Conservation (phyloP, 2,888 invertebrate genomes). For the Sphaeridia pumilis region DNA sequence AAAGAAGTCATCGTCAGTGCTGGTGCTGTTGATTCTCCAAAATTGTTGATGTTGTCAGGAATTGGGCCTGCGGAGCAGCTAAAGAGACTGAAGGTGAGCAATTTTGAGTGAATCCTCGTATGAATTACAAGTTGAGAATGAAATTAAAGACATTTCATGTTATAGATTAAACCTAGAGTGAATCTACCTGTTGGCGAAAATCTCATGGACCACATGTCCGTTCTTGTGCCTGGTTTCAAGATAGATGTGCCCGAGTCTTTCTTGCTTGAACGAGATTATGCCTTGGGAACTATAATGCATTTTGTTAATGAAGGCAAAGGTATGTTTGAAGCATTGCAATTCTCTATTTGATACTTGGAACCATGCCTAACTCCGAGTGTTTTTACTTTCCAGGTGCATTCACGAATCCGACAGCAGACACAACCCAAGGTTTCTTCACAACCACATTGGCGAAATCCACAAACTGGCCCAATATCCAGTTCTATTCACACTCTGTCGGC, state of each 20-base stretch:
- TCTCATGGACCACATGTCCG: slow-evolving; percentile 22
- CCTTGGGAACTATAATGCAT: slow-evolving; percentile 9
- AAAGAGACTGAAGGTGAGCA: no score
- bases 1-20: no score
- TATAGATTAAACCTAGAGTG: slow-evolving; percentile 17
- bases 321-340: slow-evolving; percentile 2
- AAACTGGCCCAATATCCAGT: slow-evolving; percentile 30
- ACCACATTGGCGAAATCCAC: not conserved
- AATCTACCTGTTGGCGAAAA: slow-evolving; percentile 27
- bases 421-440: slow-evolving; percentile 3
- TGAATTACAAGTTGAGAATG: no score
- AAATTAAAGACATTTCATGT: no score
- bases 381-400: slow-evolving; percentile 6
- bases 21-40: no score
- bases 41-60: no score
- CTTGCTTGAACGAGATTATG: slow-evolving; percentile 22
- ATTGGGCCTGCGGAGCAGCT: no score
- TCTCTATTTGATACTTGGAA: not conserved
- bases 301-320: slow-evolving; percentile 19
- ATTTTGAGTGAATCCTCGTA: no score
- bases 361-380: no score
- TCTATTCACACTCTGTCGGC: slow-evolving; percentile 19
- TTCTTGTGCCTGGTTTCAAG: slow-evolving; percentile 16
- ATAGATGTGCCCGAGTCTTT: slow-evolving; percentile 19
- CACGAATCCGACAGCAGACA: not conserved